Evolutionary conservation across 2,113 vertebrate species (phyloP), one percentile per base, ranked within the genome.

Genomic region (Probosciger aterrimus): DNA sequence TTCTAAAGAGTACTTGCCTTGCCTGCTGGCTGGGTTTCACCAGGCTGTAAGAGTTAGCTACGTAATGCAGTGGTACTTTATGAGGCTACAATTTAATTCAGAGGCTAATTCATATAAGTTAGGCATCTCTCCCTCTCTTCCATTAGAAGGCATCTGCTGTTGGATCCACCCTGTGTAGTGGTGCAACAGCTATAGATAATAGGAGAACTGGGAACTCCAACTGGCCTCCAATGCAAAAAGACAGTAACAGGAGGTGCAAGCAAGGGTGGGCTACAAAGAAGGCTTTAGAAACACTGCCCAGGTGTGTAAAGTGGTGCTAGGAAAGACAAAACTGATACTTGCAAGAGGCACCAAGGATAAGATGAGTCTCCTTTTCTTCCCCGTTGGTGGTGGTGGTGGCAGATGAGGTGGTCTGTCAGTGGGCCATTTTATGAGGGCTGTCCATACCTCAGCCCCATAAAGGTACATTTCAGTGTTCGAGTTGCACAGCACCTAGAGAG

Each of bases 41-140:
- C n/a, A 85, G 44, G 65, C 76, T 92, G 39, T 78, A 75, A 85
- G 86, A 82, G 67, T 80, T 80, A 91, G 78, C 53, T 95, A 1
- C n/a, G 65, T 46, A 62, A 62, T 65, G 76, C 63, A 63, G 78
- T 16, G 7, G 14, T 50, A 41, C 59, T 90, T 95, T 69, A 77
- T 16, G 27, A 95, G 67, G 67, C 50, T 90, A 18, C 70, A 82
- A 74, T 77, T 90, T 90, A 91, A 86, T 87, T 88, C 90, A 85
- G 91, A 79, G 73, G 47, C 37, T 92, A 79, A 92, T 95, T 91
- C 76, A 90, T 87, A 49, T 78, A 76, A 87, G 44, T 82, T 79
- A 43, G 44, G 57, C 52, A 27, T 76, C 27, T 85, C 35, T 60
- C n/a, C 25, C 47, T 89, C 69, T 93, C 74, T 60, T 55, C 57